These are phyloP conservation scores for Watsonalla binaria DNA, from an alignment of 2,888 invertebrate species.

Conservation along the genomic window DNA sequence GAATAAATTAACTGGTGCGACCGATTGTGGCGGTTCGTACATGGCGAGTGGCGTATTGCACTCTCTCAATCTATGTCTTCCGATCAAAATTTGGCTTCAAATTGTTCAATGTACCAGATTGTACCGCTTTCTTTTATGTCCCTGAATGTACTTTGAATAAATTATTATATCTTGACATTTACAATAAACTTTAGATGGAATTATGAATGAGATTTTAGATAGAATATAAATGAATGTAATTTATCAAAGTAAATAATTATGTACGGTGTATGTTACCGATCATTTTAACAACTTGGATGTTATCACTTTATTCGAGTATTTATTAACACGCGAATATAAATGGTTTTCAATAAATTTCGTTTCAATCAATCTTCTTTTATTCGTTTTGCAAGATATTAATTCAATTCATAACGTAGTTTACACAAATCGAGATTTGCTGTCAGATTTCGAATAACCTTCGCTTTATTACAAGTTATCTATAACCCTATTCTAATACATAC, in stretches of 20 bases:
- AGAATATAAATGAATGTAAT: conserved; percentile 48
- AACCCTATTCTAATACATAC: no score
- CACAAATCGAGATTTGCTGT: no score
- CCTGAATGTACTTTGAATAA: conserved; percentile 30
- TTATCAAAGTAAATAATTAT: conserved; percentile 33
- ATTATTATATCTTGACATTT: conserved; percentile 15
- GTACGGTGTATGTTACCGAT: conserved; percentile 41
- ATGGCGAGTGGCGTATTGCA: conserved; percentile 27
- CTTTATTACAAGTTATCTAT: no score
- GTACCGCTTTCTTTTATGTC: conserved; percentile 27
- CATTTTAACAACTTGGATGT: conserved; percentile 62
- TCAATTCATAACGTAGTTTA: no score
- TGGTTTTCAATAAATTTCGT: conserved; percentile 65
- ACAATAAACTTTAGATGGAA: conserved; percentile 16
- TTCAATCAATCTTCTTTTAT: conserved; percentile 29
- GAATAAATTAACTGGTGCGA: conserved; percentile 41
- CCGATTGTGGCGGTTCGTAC: conserved; percentile 19
- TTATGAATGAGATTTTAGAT: conserved; percentile 31
- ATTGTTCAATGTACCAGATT: conserved; percentile 32
- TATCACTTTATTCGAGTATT: conserved; percentile 69
- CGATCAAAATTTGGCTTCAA: conserved; percentile 54
- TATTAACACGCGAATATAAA: conserved; percentile 64
- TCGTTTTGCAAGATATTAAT: neutral
- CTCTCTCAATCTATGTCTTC: conserved; percentile 53
- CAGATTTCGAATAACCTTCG: no score